Evolutionary conservation across 2,888 invertebrate species (phyloP), one percentile per base, ranked within the genome.

Genomic region (Drosophila niveifrons): DNA sequence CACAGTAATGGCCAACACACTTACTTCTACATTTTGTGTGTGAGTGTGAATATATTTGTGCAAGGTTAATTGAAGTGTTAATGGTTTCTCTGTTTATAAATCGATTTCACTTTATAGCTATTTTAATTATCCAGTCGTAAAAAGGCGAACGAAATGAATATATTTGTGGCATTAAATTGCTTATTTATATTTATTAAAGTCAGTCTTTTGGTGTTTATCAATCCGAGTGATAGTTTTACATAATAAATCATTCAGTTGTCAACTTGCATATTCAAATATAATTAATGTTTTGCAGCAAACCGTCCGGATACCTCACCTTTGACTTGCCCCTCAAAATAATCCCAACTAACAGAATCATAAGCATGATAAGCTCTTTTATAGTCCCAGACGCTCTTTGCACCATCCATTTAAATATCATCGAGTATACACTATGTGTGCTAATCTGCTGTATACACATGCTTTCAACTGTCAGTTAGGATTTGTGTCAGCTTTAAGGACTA

Each of bases 221-320:
- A 23, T 34, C 18, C 0, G 47, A 47, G 23, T 18, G 28, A 67
- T 56, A 31, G 46, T 43, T 65, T 28, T 51, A 48, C 41, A 46
- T 75, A 72, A 75, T 75, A 67, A 76, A 75, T 75, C 76, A 61
- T 61, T 43, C 68, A 55, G 57, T 61, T 76, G 77, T 61, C 75
- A 72, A 39, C 52, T 52, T 13, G 23, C 44, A 76, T 58, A 67
- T 55, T 75, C 52, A 61, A 67, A 47, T 44, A 72, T 62, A 61
- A 62, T 64, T 57, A 64, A 67, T 68, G 34, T 47, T 36, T 36
- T 53, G 31, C 46, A 57, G 50, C 41, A 13, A 57, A 64, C 56
- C 63, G 67, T 9, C 56, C 39, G 34, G 36, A 11, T 18, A 18
- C 9, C 44, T 31, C 31, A 57, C 15, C 56, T 44, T 34, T 17